Percentiles rank a stretch among this genome's conserved stretches.
phyloP scores from a whole-genome alignment of 2,113 vertebrate genomes.

The Ahaetulla prasina region DNA sequence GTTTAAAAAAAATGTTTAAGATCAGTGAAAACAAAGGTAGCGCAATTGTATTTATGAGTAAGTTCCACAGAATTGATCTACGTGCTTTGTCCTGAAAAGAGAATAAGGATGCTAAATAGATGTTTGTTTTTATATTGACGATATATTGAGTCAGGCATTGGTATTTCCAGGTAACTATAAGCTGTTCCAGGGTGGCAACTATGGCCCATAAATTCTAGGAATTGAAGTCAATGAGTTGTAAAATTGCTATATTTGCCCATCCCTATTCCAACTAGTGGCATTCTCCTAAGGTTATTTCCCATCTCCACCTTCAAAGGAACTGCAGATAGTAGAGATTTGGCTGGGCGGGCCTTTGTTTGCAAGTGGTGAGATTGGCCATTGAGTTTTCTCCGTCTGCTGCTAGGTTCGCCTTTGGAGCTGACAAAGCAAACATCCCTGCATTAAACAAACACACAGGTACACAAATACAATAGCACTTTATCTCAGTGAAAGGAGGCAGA shows the following conservation, averaged over 20 bases:
- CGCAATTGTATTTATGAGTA: neutral
- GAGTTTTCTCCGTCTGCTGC: neutral
- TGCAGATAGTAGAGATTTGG: neutral
- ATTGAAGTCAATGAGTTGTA: too few relatives aligned
- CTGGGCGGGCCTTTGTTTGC: neutral
- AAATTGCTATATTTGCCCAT: too few relatives aligned
- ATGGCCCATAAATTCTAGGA: too few relatives aligned
- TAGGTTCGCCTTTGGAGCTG: too few relatives aligned
- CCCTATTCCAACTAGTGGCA: neutral
- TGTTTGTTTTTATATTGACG: too few relatives aligned
- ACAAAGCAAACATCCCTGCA: neutral
- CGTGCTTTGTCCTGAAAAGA: neutral
- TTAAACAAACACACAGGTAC: neutral
- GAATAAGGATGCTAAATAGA: neutral
- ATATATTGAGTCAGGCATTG: neutral
- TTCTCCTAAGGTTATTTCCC: neutral
- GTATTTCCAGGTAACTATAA: neutral
- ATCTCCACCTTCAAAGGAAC: too few relatives aligned
- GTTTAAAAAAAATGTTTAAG: neutral
- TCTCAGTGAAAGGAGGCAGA: neutral
- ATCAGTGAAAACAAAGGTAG: neutral
- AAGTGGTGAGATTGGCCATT: neutral
- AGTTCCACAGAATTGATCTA: neutral
- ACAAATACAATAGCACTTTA: neutral
- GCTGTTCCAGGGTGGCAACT: too few relatives aligned